These are phyloP conservation scores for Tenthredo notha DNA, from an alignment of 2,888 invertebrate species.

Conservation along the genomic window DNA sequence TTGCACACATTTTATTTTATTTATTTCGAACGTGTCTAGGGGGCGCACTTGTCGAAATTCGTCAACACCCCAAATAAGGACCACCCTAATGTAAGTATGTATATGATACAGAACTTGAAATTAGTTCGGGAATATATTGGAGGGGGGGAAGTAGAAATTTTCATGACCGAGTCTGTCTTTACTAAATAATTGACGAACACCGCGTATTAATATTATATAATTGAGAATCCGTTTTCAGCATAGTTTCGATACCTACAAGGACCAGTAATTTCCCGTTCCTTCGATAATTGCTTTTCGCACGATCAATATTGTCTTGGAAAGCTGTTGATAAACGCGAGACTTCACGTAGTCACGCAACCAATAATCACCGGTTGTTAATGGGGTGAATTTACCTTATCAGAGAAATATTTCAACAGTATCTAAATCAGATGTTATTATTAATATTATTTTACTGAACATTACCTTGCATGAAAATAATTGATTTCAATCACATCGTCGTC, in stretches of 20 bases:
- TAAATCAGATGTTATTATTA: background rate
- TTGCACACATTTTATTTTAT: no score
- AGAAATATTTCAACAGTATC: constrained; percentile 15
- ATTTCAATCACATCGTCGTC: background rate
- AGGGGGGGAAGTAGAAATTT: background rate
- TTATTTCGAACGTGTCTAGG: no score
- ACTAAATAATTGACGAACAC: background rate
- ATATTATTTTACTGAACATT: constrained; percentile 2
- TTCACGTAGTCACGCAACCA: constrained; percentile 44
- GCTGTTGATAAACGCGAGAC: constrained; percentile 31
- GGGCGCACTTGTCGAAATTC: no score
- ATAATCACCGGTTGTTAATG: constrained; percentile 36
- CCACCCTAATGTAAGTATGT: no score
- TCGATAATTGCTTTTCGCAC: constrained; percentile 42
- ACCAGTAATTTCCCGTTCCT: constrained; percentile 18
- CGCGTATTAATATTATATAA: constrained; percentile 21
- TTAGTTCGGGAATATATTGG: background rate
- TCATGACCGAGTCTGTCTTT: background rate
- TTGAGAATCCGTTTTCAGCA: constrained; percentile 23
- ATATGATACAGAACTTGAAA: background rate
- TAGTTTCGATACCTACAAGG: constrained; percentile 20
- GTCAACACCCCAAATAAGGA: no score
- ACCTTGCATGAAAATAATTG: background rate
- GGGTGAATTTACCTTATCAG: constrained; percentile 27
- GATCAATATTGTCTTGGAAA: constrained; percentile 38